phyloP scores from a whole-genome alignment of 2,888 invertebrate genomes.

The Melolontha melolontha region DNA sequence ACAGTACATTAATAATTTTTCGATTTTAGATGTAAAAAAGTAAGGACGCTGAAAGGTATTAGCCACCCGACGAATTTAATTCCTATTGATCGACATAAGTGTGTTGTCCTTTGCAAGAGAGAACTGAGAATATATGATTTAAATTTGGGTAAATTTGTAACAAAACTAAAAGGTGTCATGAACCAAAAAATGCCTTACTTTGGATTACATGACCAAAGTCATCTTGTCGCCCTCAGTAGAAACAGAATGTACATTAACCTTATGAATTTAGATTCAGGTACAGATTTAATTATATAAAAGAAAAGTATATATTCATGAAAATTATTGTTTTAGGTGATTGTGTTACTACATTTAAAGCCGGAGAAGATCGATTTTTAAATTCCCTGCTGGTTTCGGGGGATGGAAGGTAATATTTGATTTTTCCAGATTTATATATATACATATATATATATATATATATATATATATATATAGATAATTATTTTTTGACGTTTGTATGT shows the following conservation, averaged over 20 bases:
- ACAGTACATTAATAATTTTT: too few species aligned
- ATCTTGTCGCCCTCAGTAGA: conserved; percentile 84
- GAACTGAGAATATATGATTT: conserved; percentile 86
- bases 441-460: too few species aligned
- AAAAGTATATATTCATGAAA: neutral
- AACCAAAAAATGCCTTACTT: conserved; percentile 94
- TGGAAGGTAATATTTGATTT: conserved; percentile 72
- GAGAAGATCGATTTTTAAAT: conserved; percentile 90
- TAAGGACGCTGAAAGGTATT: conserved; percentile 79
- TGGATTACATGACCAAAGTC: conserved; percentile 83
- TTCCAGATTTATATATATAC: conserved; percentile 10
- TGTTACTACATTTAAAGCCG: conserved; percentile 89
- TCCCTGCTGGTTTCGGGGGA: conserved; percentile 89
- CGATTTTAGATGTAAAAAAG: conserved; percentile 70
- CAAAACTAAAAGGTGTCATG: conserved; percentile 87
- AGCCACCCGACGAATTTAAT: conserved; percentile 83
- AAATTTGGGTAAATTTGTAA: conserved; percentile 78
- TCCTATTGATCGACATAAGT: conserved; percentile 80
- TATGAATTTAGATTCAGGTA: conserved; percentile 84
- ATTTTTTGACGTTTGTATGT: too few species aligned
- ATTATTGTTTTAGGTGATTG: conserved; percentile 72
- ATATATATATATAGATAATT: too few species aligned
- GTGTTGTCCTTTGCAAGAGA: conserved; percentile 84
- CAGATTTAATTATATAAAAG: conserved; percentile 46
- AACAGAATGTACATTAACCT: conserved; percentile 92